Conservation (phyloP, 2,113 vertebrate genomes). For the Suricata suricatta region DNA sequence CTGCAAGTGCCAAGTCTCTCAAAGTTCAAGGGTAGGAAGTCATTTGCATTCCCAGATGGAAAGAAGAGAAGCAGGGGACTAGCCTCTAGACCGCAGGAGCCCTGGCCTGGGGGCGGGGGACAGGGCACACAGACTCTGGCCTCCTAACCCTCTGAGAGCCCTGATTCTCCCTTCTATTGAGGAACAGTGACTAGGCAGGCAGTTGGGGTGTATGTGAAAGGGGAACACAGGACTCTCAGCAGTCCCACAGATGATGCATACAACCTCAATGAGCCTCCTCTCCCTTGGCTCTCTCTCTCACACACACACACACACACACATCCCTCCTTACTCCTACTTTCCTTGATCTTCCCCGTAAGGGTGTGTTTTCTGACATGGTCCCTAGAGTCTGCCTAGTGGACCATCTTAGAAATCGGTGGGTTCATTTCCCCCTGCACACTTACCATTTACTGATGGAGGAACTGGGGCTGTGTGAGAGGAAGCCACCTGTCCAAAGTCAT, state of each 20-base stretch:
- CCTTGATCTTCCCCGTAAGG: not conserved
- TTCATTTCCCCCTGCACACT: not conserved
- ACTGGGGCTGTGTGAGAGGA: not conserved
- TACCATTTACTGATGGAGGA: not conserved
- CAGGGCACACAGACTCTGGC: not conserved
- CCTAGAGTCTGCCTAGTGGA: not conserved
- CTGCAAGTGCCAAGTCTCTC: not conserved
- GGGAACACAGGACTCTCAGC: not conserved
- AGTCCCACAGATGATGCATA: not conserved
- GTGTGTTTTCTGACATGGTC: not conserved
- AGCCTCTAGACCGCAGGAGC: not conserved
- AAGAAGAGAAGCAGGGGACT: not conserved
- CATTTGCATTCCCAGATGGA: conserved; percentile 12
- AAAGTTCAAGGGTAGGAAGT: conserved; percentile 49
- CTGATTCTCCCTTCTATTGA: not conserved
- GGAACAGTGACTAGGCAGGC: not conserved
- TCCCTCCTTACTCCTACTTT: not conserved
- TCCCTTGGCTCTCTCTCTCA: rapidly evolving
- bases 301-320: not conserved
- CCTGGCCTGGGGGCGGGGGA: not conserved
- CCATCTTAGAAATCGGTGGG: not conserved
- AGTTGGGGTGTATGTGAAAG: not conserved
- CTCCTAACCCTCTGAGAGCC: not conserved
- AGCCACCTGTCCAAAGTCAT: not conserved
- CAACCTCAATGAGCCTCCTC: rapidly evolving